Conservation (phyloP, 2,113 vertebrate genomes). For the Peromyscus californicus region DNA sequence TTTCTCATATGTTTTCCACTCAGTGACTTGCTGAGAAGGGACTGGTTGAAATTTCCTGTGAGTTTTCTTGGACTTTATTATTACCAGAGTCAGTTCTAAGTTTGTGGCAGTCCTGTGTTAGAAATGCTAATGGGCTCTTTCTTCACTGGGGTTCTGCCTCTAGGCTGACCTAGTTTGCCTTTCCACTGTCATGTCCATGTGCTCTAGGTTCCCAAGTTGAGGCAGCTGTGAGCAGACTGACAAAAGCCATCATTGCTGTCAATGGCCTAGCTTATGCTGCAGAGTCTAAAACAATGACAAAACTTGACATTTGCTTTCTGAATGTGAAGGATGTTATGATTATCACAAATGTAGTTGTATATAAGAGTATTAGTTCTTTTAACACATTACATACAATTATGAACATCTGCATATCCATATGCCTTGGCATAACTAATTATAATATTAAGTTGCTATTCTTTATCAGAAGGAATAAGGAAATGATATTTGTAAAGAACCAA, state of each 20-base stretch:
- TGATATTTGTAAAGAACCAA: neutral
- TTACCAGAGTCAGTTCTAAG: neutral
- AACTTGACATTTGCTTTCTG: neutral
- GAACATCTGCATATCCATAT: too few species aligned
- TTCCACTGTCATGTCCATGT: neutral
- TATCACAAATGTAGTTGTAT: neutral
- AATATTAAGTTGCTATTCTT: neutral
- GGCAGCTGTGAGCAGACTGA: neutral
- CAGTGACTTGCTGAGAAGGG: neutral
- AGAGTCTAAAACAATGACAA: neutral
- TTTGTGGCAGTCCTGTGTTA: neutral
- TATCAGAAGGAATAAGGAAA: neutral
- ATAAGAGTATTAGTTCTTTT: neutral
- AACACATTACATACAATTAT: neutral
- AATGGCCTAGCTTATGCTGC: neutral
- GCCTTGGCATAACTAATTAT: neutral
- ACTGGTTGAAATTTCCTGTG: conserved; percentile 1
- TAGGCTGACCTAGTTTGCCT: conserved; percentile 40
- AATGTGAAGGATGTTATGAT: conserved; percentile 36
- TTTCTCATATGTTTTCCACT: neutral
- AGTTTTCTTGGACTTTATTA: neutral
- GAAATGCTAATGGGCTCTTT: conserved; percentile 23
- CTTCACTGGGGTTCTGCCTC: neutral
- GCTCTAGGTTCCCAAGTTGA: neutral
- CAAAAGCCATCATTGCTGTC: neutral